Base-by-base conservation (phyloP, 2,888 invertebrate genomes). In the Amphipyra tragopoginis region DNA sequence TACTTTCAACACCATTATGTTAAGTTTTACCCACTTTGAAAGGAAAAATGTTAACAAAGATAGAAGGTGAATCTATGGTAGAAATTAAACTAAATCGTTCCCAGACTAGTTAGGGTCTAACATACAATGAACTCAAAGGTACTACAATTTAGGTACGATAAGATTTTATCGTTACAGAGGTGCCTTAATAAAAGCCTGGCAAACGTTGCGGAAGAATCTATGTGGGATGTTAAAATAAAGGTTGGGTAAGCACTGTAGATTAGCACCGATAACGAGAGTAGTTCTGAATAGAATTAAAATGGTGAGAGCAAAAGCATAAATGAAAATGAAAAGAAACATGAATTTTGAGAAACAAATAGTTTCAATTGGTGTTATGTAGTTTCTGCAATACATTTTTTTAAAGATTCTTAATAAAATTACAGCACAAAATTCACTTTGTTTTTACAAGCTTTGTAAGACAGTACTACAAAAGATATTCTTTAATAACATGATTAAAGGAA, bases 151-250 rank as follows among this genome's bases (percentile, higher is more conserved):
- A 68, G 21, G 49, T 40, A n/a, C 34, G 75, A 69, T 74, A 52
- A 74, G 75, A 69, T 60, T 14, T 14, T 55, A 74, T 77, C 60
- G 43, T 40, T 29, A 40, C 47, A 7, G 34, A 49, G 53, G 68
- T 57, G 49, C 47, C 57, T 21, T 58, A 77, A 74, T 77, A 68
- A 74, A 63, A 38, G 63, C 36, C 50, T 44, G 38, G 60, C 33
- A 14, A 77, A 50, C 42, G 59, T 44, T 45, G 40, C 45, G 47
- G 52, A 74, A 74, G 57, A 57, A 73, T 74, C 74, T 73, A 63
- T 77, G 59, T 68, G 36, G 55, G 43, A 51, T 48, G 50, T 29
- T 58, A 40, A 26, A 73, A 34, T 62, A 63, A 54, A 58, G 54
- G 43, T 48, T 59, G 45, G 69, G 50, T 36, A n/a, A 45, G 49